phyloP scores from a whole-genome alignment of 2,797 vertebrate species.

The Sebastes taczanowskii region DNA sequence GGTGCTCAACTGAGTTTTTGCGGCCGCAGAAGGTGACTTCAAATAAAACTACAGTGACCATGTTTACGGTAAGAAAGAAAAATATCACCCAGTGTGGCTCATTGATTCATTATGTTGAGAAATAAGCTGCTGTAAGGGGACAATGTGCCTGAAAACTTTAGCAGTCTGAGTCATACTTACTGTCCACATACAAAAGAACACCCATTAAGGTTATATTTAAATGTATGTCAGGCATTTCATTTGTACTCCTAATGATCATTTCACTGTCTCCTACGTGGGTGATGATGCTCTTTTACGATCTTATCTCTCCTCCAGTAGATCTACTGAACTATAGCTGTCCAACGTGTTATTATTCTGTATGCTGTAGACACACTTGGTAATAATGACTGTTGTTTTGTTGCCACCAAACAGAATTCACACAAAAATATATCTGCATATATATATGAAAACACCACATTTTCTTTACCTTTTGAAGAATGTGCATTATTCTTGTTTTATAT shows the following conservation, averaged over 20 bases:
- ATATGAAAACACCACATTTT: constrained; percentile 34
- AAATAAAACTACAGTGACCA: not conserved
- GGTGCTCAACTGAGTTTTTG: not conserved
- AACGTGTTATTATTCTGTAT: constrained; percentile 54
- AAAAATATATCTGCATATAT: constrained; percentile 31
- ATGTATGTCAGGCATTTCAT: not conserved
- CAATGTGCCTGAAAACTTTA: not conserved
- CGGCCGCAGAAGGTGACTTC: not conserved
- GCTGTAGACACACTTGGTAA: constrained; percentile 45
- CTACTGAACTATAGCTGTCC: constrained; percentile 39
- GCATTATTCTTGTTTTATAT: constrained; percentile 79
- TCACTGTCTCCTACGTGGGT: not conserved
- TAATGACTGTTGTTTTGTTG: constrained; percentile 50
- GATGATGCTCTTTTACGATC: constrained; percentile 1
- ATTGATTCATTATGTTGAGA: not conserved
- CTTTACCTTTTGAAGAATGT: constrained; percentile 67
- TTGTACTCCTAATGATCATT: not conserved
- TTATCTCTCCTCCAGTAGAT: constrained; percentile 11
- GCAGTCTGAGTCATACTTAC: not conserved
- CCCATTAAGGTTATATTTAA: not conserved
- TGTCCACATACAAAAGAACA: not conserved
- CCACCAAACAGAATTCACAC: constrained; percentile 60
- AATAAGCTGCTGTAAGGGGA: not conserved
- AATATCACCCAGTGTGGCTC: not conserved
- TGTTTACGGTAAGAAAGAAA: not conserved